Evolutionary conservation across 2,888 invertebrate genomes (phyloP).

Genomic region (Yponomeuta plumbellus): DNA sequence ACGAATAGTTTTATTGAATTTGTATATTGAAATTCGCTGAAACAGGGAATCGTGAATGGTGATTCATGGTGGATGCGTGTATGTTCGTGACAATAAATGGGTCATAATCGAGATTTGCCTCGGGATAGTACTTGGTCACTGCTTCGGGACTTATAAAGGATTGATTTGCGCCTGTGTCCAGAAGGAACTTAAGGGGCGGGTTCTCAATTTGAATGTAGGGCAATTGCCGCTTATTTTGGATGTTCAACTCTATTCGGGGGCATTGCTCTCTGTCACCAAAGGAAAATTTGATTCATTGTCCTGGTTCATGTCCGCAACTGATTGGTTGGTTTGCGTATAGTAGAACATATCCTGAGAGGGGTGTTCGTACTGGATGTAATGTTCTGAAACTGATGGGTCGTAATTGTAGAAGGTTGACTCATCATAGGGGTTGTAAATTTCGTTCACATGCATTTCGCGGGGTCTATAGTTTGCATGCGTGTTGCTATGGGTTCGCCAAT

Average conservation of each 20-base stretch:
- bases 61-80: conserved; percentile 13
- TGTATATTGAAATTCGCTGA: conserved; percentile 14
- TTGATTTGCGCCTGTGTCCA: conserved; percentile 25
- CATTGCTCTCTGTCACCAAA: conserved; percentile 7
- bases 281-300: conserved; percentile 17
- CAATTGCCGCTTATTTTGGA: conserved; percentile 21
- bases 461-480: conserved; percentile 9
- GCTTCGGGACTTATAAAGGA: conserved; percentile 23
- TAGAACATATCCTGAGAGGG: not conserved
- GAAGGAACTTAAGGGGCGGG: conserved; percentile 23
- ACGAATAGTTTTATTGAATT: conserved; percentile 15
- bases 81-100: conserved; percentile 23
- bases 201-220: conserved; percentile 20
- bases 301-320: not conserved
- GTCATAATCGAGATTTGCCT: conserved; percentile 20
- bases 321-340: not conserved
- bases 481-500: conserved; percentile 12
- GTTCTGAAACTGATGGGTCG: not conserved
- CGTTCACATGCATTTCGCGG: conserved; percentile 14
- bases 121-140: conserved; percentile 18
- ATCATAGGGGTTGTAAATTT: not conserved
- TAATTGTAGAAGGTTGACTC: not conserved
- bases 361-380: not conserved
- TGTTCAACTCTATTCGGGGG: conserved; percentile 23
- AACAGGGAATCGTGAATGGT: conserved; percentile 17